Conservation (phyloP, 2,797 vertebrate genomes). For the Nyctalus aviator region DNA sequence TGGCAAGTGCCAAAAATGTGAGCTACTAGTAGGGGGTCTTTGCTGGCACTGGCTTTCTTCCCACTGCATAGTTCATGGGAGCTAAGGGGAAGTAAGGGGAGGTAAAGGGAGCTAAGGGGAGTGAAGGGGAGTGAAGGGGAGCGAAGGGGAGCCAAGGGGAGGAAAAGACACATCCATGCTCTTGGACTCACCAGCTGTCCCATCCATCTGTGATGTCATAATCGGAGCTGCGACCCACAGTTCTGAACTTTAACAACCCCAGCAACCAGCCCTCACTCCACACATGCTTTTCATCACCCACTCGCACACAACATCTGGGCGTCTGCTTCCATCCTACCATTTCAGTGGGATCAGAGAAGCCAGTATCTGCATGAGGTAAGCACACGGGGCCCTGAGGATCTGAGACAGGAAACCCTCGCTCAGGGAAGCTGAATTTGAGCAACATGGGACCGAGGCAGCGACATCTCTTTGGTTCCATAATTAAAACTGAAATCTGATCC, state of each 20-base stretch:
- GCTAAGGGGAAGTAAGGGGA: neutral
- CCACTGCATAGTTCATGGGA: fast-evolving
- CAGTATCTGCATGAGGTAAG: slow-evolving; percentile 6
- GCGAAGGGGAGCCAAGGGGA: neutral
- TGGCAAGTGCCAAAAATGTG: fast-evolving
- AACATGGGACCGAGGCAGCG: slow-evolving; percentile 58
- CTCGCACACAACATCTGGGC: neutral
- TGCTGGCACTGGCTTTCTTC: neutral
- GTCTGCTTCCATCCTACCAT: neutral
- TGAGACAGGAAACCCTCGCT: slow-evolving; percentile 2
- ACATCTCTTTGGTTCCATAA: slow-evolving; percentile 82
- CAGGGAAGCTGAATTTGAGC: slow-evolving; percentile 33
- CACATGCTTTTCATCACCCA: neutral
- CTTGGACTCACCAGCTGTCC: neutral
- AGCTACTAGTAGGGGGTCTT: too few relatives aligned
- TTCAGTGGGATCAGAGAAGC: neutral
- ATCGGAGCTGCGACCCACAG: neutral
- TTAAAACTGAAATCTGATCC: slow-evolving; percentile 83
- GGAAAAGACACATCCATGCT: neutral
- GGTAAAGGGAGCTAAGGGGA: neutral
- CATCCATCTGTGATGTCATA: slow-evolving; percentile 61
- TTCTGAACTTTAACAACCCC: neutral
- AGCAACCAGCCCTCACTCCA: neutral
- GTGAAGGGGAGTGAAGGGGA: neutral
- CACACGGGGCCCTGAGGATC: neutral